phyloP scores from a whole-genome alignment of 2,113 vertebrate species.

The Poeciliopsis occidentalis region DNA sequence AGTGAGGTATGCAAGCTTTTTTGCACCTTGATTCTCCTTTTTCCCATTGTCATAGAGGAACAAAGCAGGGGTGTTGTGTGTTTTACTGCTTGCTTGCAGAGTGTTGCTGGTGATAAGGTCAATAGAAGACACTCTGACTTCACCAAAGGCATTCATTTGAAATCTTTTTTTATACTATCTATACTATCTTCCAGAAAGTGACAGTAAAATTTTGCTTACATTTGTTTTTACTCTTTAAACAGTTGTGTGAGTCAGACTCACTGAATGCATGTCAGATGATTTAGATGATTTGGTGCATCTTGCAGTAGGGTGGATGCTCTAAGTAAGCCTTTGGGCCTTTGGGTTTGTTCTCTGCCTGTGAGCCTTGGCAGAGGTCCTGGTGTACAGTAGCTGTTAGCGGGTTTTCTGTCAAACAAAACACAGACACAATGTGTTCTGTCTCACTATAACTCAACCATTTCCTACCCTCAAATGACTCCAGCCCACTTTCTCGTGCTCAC shows the following conservation, averaged over 20 bases:
- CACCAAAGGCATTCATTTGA: slow-evolving; percentile 70
- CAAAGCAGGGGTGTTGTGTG: slow-evolving; percentile 50
- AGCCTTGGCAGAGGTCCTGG: slow-evolving; percentile 71
- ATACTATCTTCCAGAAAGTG: slow-evolving; percentile 26
- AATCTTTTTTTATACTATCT: slow-evolving; percentile 34
- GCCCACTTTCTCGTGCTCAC: slow-evolving; percentile 53
- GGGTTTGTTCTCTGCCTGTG: slow-evolving; percentile 56
- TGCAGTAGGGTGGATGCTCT: slow-evolving; percentile 46
- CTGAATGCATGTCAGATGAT: slow-evolving; percentile 1
- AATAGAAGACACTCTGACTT: slow-evolving; percentile 74
- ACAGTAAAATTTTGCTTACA: slow-evolving; percentile 15
- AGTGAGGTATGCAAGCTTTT: neutral
- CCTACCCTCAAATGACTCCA: slow-evolving; percentile 53
- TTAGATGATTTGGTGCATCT: slow-evolving; percentile 31
- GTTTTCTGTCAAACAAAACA: slow-evolving; percentile 74
- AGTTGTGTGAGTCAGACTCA: neutral
- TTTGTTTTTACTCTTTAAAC: slow-evolving; percentile 20
- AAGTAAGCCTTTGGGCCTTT: slow-evolving; percentile 47
- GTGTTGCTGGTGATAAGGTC: slow-evolving; percentile 69
- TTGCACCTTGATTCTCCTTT: slow-evolving; percentile 7
- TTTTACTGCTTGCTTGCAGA: slow-evolving; percentile 55
- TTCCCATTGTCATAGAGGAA: slow-evolving; percentile 29
- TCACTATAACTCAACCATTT: slow-evolving; percentile 48
- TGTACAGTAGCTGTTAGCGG: slow-evolving; percentile 68
- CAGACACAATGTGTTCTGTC: slow-evolving; percentile 57